Conservation (phyloP, 2,888 invertebrate species). For the Tetanocera ferruginea region DNA sequence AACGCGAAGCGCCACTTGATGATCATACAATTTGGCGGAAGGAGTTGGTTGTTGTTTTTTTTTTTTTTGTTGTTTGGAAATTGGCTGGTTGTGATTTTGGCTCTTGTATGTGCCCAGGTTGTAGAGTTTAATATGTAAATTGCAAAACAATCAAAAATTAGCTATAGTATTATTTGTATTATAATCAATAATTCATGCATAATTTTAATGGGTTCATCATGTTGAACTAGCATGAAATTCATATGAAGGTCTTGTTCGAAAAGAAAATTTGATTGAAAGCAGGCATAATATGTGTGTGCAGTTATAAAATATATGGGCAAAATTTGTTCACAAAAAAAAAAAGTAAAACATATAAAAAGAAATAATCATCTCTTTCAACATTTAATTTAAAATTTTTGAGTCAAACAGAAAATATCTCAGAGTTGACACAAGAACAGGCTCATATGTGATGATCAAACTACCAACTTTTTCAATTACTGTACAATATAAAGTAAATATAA, state of each 20-base stretch:
- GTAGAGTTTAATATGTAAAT: conserved; percentile 58
- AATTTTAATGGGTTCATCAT: neutral
- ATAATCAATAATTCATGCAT: conserved; percentile 4
- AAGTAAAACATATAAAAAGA: too few relatives aligned
- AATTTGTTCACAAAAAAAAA: too few relatives aligned
- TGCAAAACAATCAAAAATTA: conserved; percentile 64
- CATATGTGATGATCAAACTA: too few relatives aligned
- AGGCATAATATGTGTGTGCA: too few relatives aligned
- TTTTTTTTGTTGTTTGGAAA: too few relatives aligned
- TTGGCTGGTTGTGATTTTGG: neutral
- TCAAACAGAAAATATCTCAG: too few relatives aligned
- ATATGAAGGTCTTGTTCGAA: conserved; percentile 30
- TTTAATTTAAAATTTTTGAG: too few relatives aligned
- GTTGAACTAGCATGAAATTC: neutral
- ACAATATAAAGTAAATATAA: too few relatives aligned
- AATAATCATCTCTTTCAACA: too few relatives aligned
- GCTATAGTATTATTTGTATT: conserved; percentile 34
- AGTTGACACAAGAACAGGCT: too few relatives aligned
- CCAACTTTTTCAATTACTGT: too few relatives aligned
- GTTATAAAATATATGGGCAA: too few relatives aligned
- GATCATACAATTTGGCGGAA: conserved; percentile 42
- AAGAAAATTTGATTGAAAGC: neutral
- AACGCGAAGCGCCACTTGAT: conserved; percentile 57
- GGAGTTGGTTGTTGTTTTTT: neutral
- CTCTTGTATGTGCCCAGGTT: conserved; percentile 26